phyloP scores from a whole-genome alignment of 1,140 invertebrate genomes.

The Choristoneura fumiferana region DNA sequence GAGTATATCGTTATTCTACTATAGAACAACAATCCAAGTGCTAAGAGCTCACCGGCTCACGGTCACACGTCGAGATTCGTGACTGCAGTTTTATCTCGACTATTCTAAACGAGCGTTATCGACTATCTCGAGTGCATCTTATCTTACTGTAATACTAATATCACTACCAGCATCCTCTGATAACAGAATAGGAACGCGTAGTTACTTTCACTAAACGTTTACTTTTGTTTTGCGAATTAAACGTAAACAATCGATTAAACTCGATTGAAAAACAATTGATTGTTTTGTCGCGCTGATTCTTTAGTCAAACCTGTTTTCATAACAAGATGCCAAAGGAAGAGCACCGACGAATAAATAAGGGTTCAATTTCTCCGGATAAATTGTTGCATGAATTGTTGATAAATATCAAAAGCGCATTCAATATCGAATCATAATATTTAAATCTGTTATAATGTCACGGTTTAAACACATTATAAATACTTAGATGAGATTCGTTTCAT shows the following conservation, averaged over 20 bases:
- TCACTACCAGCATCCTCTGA: background rate
- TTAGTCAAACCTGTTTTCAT: background rate
- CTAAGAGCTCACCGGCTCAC: slow-evolving; percentile 3
- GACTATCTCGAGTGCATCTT: slow-evolving; percentile 4
- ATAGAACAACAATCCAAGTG: background rate
- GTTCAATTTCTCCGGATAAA: no score
- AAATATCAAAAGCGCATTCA: no score
- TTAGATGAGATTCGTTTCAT: background rate
- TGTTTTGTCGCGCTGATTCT: background rate
- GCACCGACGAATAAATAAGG: background rate
- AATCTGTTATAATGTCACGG: background rate
- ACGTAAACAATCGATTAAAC: slow-evolving; percentile 13
- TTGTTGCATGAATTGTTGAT: no score
- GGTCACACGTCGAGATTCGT: slow-evolving; percentile 14
- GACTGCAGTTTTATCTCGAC: slow-evolving; percentile 12
- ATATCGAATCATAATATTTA: no score
- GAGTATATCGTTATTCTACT: slow-evolving; percentile 4
- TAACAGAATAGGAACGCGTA: background rate
- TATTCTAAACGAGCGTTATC: slow-evolving; percentile 12
- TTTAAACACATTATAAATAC: background rate
- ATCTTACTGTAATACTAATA: background rate
- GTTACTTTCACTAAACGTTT: slow-evolving; percentile 17
- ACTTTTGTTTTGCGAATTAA: slow-evolving; percentile 1
- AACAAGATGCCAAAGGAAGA: background rate
- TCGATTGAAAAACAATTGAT: slow-evolving; percentile 1